Base-by-base conservation (phyloP, 30 jellyfish, hydroid and myxozoan species). In the Aurelia coerulea region DNA sequence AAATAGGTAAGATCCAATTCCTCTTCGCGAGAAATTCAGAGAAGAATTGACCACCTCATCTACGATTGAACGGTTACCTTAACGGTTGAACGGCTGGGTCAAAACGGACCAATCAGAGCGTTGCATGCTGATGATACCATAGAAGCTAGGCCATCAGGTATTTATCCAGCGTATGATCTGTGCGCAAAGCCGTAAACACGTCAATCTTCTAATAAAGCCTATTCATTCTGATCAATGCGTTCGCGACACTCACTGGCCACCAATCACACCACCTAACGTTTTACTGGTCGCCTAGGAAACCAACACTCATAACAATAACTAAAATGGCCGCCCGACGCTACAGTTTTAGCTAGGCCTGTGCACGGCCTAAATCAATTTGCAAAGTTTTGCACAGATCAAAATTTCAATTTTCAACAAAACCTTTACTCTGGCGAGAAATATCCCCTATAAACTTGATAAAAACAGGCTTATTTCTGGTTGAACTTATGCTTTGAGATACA, bases 161-260 rank as follows among this genome's bases (percentile, higher is more conserved):
- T 74, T 73, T 84, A 53, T 77, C 78, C 73, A 75, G 93, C 63
- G 93, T 84, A 73, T 84, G 93, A 84, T 67, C 93, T 84, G 53
- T 84, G 93, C 87, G 88, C 88, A 84, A 84, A 84, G 82, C 81
- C 93, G 74, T 74, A 84, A 84, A 84, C 79, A 84, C 93, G 82
- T 71, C 75, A 84, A 84, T 84, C 87, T 65, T 72, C 83, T 84
- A 83, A 83, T 42, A 54, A 71, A 74, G 72, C 81, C 92, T 56
- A 84, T 84, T 84, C 93, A 84, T 15, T 10, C 67, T 62, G 88
- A 60, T 84, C 93, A 84, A 84, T 84, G 81, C 80, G 62, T 46
- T 33, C 63, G 83, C 87, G 60, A 84, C 88, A 71, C 34, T 50
- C 93, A 84, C 88, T 84, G 93, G 66, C 18, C 71, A 84, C 84